Conservation (phyloP, 2,797 vertebrate species). For the Enteromius unitaeniatus region DNA sequence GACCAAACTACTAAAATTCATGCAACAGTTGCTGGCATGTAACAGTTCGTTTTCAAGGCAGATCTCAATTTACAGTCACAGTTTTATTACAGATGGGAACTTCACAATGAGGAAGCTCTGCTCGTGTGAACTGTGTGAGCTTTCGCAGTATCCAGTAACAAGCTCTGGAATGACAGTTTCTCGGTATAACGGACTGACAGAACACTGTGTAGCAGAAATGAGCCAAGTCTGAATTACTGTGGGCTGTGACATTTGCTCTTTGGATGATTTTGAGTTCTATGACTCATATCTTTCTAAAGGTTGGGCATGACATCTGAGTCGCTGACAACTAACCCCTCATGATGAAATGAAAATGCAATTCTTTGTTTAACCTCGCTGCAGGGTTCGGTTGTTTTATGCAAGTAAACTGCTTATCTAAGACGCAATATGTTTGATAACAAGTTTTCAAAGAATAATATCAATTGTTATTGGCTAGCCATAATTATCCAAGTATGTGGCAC, state of each 20-base stretch:
- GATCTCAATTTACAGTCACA: neutral
- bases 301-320: constrained; percentile 31
- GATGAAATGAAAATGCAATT: constrained; percentile 40
- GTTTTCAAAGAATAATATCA: neutral
- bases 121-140: neutral
- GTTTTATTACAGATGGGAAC: neutral
- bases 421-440: neutral
- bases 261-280: constrained; percentile 42
- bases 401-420: neutral
- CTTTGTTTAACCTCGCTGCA: constrained; percentile 5
- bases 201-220: constrained; percentile 29
- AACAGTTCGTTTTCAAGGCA: neutral
- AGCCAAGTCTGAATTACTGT: constrained; percentile 42
- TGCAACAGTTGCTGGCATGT: neutral
- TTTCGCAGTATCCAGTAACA: constrained; percentile 25
- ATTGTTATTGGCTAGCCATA: neutral
- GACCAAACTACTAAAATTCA: neutral
- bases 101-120: constrained; percentile 6
- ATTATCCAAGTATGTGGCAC: neutral
- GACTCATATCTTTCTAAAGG: constrained; percentile 48
- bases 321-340: constrained; percentile 31
- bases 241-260: constrained; percentile 52
- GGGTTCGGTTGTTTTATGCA: neutral
- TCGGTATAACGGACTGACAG: constrained; percentile 13
- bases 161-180: constrained; percentile 12